Percentiles rank a stretch among this genome's conserved stretches.
These are phyloP conservation scores for Encarsia formosa DNA, from an alignment of 2,888 invertebrate species.

Conservation along the genomic window DNA sequence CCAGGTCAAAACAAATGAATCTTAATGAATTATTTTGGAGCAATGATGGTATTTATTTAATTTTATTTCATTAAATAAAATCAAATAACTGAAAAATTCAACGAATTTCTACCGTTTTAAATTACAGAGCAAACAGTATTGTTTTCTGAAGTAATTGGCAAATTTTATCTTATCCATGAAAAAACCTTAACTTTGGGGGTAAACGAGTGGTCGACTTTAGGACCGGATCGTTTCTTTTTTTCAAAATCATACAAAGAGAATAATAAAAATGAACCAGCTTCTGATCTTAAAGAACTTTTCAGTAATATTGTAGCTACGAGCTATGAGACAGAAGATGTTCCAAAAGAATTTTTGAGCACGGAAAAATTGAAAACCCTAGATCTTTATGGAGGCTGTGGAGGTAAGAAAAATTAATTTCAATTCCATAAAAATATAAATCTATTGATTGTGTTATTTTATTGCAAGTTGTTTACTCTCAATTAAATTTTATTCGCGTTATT, in stretches of 20 bases:
- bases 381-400: slow-evolving; percentile 84
- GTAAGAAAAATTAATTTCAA: slow-evolving; percentile 37
- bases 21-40: slow-evolving; percentile 75
- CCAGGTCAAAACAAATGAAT: slow-evolving; percentile 61
- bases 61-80: background rate
- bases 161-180: slow-evolving; percentile 64
- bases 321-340: slow-evolving; percentile 40
- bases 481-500: no score
- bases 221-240: slow-evolving; percentile 72
- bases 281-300: slow-evolving; percentile 56
- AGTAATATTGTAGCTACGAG: background rate
- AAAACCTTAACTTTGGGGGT: slow-evolving; percentile 57
- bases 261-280: no score
- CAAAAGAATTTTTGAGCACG: slow-evolving; percentile 45
- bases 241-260: slow-evolving; percentile 59
- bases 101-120: slow-evolving; percentile 9
- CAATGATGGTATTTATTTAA: slow-evolving; percentile 59
- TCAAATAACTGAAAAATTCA: background rate
- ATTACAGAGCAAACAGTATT: slow-evolving; percentile 54
- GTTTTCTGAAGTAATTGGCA: slow-evolving; percentile 63
- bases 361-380: slow-evolving; percentile 66
- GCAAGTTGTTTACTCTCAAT: no score
- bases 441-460: background rate
- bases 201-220: slow-evolving; percentile 56
- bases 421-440: background rate